phyloP scores from a whole-genome alignment of 2,797 vertebrate genomes.

The Pempheris klunzingeri region DNA sequence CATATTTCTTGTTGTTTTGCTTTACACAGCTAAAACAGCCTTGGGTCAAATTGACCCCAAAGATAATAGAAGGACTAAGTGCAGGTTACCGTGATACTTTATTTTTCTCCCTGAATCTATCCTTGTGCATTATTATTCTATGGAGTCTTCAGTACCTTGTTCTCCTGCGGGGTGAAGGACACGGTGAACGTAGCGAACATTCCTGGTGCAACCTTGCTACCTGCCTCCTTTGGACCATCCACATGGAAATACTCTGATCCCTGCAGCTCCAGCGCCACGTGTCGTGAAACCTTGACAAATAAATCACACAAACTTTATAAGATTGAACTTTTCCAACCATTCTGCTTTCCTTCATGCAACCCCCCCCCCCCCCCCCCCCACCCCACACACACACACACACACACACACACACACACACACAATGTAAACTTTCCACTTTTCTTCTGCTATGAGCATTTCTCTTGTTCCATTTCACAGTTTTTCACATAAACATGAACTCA shows the following conservation, averaged over 20 bases:
- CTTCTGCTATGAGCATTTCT: conserved; percentile 1
- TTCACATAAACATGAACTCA: not conserved
- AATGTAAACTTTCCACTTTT: not conserved
- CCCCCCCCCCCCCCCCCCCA: too few species aligned
- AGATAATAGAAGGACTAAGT: not conserved
- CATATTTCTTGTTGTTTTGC: too few species aligned
- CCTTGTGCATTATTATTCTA: not conserved
- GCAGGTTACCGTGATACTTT: not conserved
- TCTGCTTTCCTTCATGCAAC: not conserved
- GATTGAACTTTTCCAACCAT: conserved; percentile 40
- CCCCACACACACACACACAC: not conserved
- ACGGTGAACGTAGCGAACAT: conserved; percentile 81
- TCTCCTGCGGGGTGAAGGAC: conserved; percentile 88
- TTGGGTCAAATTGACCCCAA: too few species aligned
- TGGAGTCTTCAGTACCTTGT: conserved; percentile 84
- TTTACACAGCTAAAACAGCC: too few species aligned
- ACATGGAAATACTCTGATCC: conserved; percentile 89
- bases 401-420: not conserved
- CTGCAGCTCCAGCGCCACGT: conserved; percentile 87
- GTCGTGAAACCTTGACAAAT: conserved; percentile 84
- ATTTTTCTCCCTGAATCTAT: not conserved
- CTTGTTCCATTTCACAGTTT: not conserved
- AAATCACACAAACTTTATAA: not conserved
- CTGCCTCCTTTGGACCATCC: conserved; percentile 75
- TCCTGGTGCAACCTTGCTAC: conserved; percentile 89